Base-by-base conservation (phyloP, 2,113 vertebrate species). In the Indicator indicator region DNA sequence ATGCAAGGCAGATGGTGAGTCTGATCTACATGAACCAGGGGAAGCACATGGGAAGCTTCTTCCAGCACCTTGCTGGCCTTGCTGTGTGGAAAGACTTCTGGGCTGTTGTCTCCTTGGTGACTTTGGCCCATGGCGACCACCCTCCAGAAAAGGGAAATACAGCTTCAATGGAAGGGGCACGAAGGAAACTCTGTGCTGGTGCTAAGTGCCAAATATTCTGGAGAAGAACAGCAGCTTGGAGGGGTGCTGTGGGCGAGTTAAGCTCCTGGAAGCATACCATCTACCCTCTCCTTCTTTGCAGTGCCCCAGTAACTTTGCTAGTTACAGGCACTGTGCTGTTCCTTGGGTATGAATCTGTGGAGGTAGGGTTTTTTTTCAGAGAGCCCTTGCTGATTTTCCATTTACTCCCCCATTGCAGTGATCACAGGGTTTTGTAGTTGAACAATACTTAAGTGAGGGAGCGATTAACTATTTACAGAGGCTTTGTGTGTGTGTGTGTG, bases 381-480 rank as follows among this genome's bases (percentile, higher is more conserved):
- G 60, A 91, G n/a, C 71, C 24, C 56, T 79, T 33, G 59, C 74
- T 93, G 89, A 42, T 94, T 92, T 83, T 73, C 79, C 79, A 74
- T 86, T 86, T 93, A 33, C 18, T 94, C 44, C 40, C 30, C 59
- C n/a, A 27, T 42, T 9, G 5, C 78, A 70, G 55, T 80, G 87
- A 89, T 91, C 92, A 76, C 64, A 83, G 36, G 23, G 52, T 26
- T 87, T 87, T 91, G 75, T 70, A 63, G 55, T 21, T 59, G 73
- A 77, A 89, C 50, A 76, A n/a, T 9, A 60, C 30, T 54, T 16
- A 80, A 83, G 46, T 12, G 54, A 88, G 65, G 38, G 75, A 89
- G 50, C 2, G 6, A 89, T 93, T 90, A 80, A 86, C 83, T 58
- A 23, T 80, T 90, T 77, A 54, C 32, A 32, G 62, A n/a, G 9